Conservation (phyloP, 53 echinoderm and acorn worm genomes). For the Echinometra lucunter region DNA sequence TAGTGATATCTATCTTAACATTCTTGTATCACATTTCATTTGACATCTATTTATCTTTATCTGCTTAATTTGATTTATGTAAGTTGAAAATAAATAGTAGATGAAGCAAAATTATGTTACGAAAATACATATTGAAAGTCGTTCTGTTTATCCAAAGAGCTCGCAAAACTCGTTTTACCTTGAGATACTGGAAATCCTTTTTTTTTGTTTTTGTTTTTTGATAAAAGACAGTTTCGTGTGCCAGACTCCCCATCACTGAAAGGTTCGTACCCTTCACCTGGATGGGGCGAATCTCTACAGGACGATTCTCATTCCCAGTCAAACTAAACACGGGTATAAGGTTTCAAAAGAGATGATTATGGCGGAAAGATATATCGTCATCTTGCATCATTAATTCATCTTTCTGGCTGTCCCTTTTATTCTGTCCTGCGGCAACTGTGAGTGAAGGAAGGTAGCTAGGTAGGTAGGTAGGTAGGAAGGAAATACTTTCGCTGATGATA, state of each 20-base stretch:
- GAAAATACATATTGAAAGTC: too few relatives aligned
- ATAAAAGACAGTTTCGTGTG: not conserved
- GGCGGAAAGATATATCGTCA: not conserved
- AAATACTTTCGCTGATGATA: constrained; percentile 3
- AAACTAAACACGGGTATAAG: not conserved
- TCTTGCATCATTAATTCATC: not conserved
- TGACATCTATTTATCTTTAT: too few relatives aligned
- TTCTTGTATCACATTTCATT: too few relatives aligned
- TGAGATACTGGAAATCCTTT: too few relatives aligned
- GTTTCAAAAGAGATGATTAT: not conserved
- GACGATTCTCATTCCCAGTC: not conserved
- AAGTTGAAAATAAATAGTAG: too few relatives aligned
- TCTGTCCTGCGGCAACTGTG: not conserved
- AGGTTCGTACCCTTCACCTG: not conserved
- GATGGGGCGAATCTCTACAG: not conserved
- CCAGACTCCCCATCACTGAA: not conserved
- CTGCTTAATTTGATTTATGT: too few relatives aligned
- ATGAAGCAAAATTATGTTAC: too few relatives aligned
- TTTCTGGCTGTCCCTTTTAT: not conserved
- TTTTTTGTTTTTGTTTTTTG: too few relatives aligned
- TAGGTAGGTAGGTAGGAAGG: not conserved
- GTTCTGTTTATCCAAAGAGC: too few relatives aligned
- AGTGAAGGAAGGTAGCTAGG: not conserved
- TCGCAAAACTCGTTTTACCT: too few relatives aligned
- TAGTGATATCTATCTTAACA: too few relatives aligned